These are phyloP conservation scores for Hydropotes inermis DNA, from an alignment of 2,113 vertebrate genomes.

Conservation along the genomic window DNA sequence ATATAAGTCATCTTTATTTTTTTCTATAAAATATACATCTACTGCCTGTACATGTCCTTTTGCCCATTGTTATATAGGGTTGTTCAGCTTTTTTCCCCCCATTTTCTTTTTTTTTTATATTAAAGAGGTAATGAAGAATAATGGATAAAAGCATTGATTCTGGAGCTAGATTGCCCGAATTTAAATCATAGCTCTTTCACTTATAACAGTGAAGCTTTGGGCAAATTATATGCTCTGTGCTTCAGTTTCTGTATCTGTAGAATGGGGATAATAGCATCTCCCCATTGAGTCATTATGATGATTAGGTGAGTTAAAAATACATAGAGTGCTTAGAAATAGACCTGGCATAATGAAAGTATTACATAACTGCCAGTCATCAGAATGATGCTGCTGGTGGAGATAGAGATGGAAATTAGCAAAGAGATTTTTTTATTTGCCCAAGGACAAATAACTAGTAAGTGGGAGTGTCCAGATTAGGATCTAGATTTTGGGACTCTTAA, in stretches of 20 bases:
- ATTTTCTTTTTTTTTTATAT: neutral
- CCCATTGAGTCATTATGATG: neutral
- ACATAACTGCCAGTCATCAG: neutral
- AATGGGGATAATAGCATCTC: neutral
- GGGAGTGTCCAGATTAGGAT: neutral
- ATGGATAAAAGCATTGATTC: neutral
- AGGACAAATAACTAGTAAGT: neutral
- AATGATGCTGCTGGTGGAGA: neutral
- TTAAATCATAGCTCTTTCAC: conserved; percentile 3
- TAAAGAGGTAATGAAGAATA: neutral
- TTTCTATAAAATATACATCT: neutral
- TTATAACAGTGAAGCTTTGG: neutral
- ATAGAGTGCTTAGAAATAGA: neutral
- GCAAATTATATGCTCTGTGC: neutral
- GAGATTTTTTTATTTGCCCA: neutral
- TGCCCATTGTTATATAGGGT: neutral
- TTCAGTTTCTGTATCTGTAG: conserved; percentile 20
- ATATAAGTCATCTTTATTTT: neutral
- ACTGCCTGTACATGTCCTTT: neutral
- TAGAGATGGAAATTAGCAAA: neutral
- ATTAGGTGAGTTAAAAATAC: conserved; percentile 21
- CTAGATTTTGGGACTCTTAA: neutral
- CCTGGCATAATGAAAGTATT: neutral
- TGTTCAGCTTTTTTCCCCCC: neutral
- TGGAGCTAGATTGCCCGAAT: neutral